Conservation (phyloP, 2,888 invertebrate genomes). For the Dorcus parallelipipedus region DNA sequence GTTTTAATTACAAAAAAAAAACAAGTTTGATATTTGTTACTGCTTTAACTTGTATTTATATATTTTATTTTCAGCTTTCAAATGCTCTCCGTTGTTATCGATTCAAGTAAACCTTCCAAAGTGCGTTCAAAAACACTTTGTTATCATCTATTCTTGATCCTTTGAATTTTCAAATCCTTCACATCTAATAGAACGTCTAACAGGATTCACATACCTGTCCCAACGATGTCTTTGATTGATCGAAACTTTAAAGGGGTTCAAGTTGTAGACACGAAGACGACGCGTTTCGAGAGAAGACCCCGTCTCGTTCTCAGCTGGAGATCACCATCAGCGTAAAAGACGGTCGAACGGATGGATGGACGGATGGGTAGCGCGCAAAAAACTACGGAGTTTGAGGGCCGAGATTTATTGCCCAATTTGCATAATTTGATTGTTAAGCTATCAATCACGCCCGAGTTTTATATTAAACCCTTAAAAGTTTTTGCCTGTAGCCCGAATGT, state of each 20-base stretch:
- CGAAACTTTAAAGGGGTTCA: conserved; percentile 24
- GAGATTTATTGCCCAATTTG: conserved; percentile 18
- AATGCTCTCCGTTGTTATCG: too few relatives aligned
- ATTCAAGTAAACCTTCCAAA: too few relatives aligned
- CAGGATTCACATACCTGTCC: conserved; percentile 10
- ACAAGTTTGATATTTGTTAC: too few relatives aligned
- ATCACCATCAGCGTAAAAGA: conserved; percentile 5
- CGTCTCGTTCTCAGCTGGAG: conserved; percentile 3
- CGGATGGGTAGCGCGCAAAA: neutral
- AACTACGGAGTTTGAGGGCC: conserved; percentile 11
- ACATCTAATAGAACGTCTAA: too few relatives aligned
- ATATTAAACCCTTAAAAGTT: conserved; percentile 14
- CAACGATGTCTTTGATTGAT: conserved; percentile 26
- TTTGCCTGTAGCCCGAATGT: conserved; percentile 9
- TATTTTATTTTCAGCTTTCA: too few relatives aligned
- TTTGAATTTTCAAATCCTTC: too few relatives aligned
- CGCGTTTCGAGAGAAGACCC: conserved; percentile 14
- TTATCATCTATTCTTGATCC: too few relatives aligned
- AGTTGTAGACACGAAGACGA: conserved; percentile 23
- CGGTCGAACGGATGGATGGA: neutral
- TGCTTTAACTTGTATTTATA: too few relatives aligned
- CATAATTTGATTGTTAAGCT: conserved; percentile 18
- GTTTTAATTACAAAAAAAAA: too few relatives aligned
- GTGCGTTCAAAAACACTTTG: too few relatives aligned
- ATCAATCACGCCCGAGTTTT: conserved; percentile 14